A percentile compares a stretch with the other conserved stretches of the same genome.
Evolutionary conservation across 2,113 vertebrate species (phyloP).

Genomic region (Phyllopteryx taeniolatus): DNA sequence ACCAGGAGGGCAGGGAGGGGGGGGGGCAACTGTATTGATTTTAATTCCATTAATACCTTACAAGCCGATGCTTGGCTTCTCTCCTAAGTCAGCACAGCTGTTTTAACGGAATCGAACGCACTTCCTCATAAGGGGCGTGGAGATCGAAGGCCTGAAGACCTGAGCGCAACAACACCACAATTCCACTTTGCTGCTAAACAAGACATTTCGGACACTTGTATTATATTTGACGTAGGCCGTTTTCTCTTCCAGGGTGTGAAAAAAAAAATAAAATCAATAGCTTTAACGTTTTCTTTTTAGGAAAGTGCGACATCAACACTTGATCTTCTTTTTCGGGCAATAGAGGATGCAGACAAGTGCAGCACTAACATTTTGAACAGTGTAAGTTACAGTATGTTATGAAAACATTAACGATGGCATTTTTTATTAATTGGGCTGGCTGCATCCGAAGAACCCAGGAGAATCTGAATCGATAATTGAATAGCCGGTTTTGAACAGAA

Average conservation of each 20-base stretch:
- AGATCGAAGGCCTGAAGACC: constrained; percentile 22
- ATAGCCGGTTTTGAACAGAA: too few species aligned
- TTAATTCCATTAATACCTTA: constrained; percentile 62
- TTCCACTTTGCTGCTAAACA: constrained; percentile 38
- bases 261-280: not conserved
- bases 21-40: constrained; percentile 56
- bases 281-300: not conserved
- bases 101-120: constrained; percentile 48
- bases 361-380: not conserved
- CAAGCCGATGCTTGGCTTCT: constrained; percentile 38
- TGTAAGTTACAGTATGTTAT: not conserved
- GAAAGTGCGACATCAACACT: not conserved
- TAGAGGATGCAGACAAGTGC: too few species aligned
- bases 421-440: not conserved
- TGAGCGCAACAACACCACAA: constrained; percentile 10
- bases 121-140: constrained; percentile 54
- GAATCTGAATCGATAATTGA: not conserved
- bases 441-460: not conserved
- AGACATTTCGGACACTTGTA: constrained; percentile 11
- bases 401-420: not conserved
- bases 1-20: constrained; percentile 21
- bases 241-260: not conserved
- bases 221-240: not conserved
- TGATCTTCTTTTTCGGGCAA: not conserved
- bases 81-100: constrained; percentile 28